Base-by-base conservation (phyloP, 2,888 invertebrate species). In the Morpho achilles region DNA sequence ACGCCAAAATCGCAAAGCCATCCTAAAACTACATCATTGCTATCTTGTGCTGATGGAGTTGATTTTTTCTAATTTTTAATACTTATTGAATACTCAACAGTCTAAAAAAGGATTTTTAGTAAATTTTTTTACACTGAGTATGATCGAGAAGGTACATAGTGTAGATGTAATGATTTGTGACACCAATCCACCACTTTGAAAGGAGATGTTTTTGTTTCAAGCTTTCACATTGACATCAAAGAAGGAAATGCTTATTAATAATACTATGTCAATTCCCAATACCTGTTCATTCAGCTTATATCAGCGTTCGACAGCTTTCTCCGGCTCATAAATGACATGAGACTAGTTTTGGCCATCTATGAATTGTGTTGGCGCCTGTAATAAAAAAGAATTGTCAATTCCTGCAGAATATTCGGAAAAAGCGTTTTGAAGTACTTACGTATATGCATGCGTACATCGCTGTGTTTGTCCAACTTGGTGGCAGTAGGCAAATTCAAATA, bases 281-380 rank as follows among this genome's bases (percentile, higher is more conserved):
- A 60, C 45, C 58, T 52, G 51, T 53, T 61, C 51, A 8, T 54
- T 55, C 48, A 51, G 54, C 56, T 60, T 58, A 58, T 52, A 47
- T 55, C 58, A 49, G 44, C 49, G 50, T 57, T 53, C 67, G 60
- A 72, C 69, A 74, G 76, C 84, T 84, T 85, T 85, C 84, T 76
- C 83, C 76, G 73, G 71, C 74, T 73, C 66, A 80, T 73, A 76
- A 80, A 78, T 70, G 74, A 75, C 60, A 68, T 69, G 60, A 55
- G 69, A 73, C 74, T 72, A 69, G 76, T 58, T 56, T 67, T 67
- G 70, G 63, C 69, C 67, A 71, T 76, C 75, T 73, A 75, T 76
- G 66, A 68, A 72, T 72, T 73, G 70, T 71, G 69, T 74, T 73
- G 70, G 72, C 59, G 61, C 50, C 46, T 57, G 56, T 53, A 62